Evolutionary conservation across 1,140 invertebrate genomes (phyloP), one percentile per base, ranked within the genome.

Genomic region (Drosophila littoralis): DNA sequence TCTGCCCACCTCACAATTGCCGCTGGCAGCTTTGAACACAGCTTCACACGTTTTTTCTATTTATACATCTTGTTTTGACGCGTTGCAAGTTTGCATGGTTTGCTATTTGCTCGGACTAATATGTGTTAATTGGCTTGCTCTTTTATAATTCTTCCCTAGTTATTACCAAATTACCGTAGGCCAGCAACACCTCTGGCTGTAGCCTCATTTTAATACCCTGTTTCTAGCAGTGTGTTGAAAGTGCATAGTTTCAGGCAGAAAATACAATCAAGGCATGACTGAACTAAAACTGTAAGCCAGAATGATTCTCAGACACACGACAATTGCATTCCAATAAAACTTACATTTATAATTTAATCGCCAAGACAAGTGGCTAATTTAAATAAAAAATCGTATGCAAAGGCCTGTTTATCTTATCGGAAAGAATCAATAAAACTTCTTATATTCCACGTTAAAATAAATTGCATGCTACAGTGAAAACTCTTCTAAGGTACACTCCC

Each of bases 21-120:
- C 22, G 12, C 32, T 43, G 36, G 13, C 42, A 28, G 15, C 33
- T 59, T 33, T 45, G 12, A 40, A 42, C 33, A 10, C 45, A 38
- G 6, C 2, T 15, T 35, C 9, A 40, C 17, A 38, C 43, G 35
- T 32, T n/a, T n/a, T n/a, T n/a, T n/a, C n/a, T 60, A 22, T 54
- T 77, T 77, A 22, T 13, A 43, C 43, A 64, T 57, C 57, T 73
- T 71, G 73, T 77, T 77, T 81, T 65, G 52, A 35, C 68, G 50
- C 65, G 67, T 79, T 58, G 50, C 40, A 43, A 76, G 77, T 71
- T 79, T 55, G 58, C 79, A 81, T 85, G 81, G 68, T 86, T 79
- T 75, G 15, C 15, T 51, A 22, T 43, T 15, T 51, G 22, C 50
- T 61, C 15, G 22, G 42, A 15, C 48, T 38, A 32, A 64, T 51